Conservation (phyloP, 2,797 vertebrate species). For the Takifugu ocellatus region DNA sequence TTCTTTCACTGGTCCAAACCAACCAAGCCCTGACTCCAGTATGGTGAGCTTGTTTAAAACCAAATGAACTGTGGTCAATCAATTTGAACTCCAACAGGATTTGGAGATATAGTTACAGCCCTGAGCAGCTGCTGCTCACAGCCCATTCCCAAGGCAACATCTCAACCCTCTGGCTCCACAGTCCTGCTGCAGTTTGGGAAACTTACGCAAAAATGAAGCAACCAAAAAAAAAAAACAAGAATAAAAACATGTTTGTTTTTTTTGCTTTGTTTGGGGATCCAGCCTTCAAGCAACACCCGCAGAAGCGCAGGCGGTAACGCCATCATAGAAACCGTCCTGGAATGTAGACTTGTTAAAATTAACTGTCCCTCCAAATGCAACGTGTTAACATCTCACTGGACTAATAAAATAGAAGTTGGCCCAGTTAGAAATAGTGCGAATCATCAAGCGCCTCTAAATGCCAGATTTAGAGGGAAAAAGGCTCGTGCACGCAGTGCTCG, state of each 20-base stretch:
- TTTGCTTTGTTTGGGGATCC: background rate
- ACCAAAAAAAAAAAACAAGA: constrained; percentile 19
- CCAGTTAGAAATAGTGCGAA: constrained; percentile 31
- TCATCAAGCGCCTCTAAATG: constrained; percentile 33
- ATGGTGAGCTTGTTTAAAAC: constrained; percentile 27
- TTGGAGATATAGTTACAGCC: constrained; percentile 45
- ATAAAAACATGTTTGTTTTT: background rate
- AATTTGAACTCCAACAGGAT: constrained; percentile 47
- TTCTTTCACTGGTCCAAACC: constrained; percentile 47
- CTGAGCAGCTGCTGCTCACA: constrained; percentile 63
- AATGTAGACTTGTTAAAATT: constrained; percentile 43
- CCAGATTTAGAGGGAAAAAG: constrained; percentile 36
- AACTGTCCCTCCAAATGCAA: constrained; percentile 41
- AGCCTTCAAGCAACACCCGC: constrained; percentile 5
- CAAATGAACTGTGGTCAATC: constrained; percentile 56
- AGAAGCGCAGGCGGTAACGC: constrained; percentile 22
- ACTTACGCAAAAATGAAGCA: constrained; percentile 22
- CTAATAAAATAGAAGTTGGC: constrained; percentile 54
- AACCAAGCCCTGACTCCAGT: constrained; percentile 38
- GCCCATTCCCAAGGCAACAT: constrained; percentile 50
- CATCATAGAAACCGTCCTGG: constrained; percentile 15
- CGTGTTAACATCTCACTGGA: constrained; percentile 50
- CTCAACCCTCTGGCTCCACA: constrained; percentile 43
- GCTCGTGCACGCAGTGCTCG: constrained; percentile 24
- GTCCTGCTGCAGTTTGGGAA: constrained; percentile 17